A percentile compares a stretch with the other conserved stretches of the same genome.
Evolutionary conservation across 2,797 vertebrate genomes (phyloP).

Genomic region (Chelmon rostratus): DNA sequence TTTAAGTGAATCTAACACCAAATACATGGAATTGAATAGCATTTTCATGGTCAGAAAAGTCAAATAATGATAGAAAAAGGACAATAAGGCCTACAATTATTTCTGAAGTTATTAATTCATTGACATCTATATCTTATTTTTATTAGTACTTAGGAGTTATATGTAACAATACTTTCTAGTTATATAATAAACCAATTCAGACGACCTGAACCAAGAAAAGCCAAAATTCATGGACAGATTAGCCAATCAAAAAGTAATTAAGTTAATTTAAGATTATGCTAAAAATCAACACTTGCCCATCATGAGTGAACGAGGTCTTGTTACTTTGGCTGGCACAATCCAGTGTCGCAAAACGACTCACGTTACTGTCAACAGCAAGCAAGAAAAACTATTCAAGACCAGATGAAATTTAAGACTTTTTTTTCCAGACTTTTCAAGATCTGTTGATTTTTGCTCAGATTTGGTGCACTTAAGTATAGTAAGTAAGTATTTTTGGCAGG

Average conservation of each 20-base stretch:
- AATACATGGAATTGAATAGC: neutral
- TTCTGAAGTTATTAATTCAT: neutral
- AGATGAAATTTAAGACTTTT: neutral
- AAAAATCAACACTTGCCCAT: too few relatives aligned
- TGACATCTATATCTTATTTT: neutral
- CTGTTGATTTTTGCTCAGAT: neutral
- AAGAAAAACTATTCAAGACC: neutral
- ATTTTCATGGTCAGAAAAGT: neutral
- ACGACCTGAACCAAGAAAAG: too few relatives aligned
- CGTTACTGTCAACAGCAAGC: neutral
- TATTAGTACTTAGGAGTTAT: neutral
- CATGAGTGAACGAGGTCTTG: too few relatives aligned
- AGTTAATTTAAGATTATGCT: too few relatives aligned
- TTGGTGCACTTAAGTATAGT: neutral
- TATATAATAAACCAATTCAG: too few relatives aligned
- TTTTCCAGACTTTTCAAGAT: neutral
- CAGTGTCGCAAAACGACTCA: neutral
- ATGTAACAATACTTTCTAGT: neutral
- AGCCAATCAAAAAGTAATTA: too few relatives aligned
- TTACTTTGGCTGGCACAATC: too few relatives aligned
- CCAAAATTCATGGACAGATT: too few relatives aligned
- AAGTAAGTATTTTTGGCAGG: neutral
- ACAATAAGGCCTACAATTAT: neutral
- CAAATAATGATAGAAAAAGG: neutral
- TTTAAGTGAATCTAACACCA: neutral